Conservation (phyloP, 2,113 vertebrate species). For the Ceyx margarethae region DNA sequence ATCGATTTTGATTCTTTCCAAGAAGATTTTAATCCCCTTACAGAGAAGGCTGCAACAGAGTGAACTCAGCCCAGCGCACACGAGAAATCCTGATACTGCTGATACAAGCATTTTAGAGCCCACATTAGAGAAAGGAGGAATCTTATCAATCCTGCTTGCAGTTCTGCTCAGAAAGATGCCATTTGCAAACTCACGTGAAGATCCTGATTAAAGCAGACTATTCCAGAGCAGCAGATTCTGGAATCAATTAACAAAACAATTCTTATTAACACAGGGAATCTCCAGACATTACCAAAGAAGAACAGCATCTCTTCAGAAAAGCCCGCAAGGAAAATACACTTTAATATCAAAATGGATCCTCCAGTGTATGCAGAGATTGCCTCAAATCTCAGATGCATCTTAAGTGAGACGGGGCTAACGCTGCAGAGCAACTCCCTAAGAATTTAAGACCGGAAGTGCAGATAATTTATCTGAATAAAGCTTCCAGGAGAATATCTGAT, state of each 20-base stretch:
- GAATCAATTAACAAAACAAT: conserved; percentile 46
- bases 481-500: conserved; percentile 49
- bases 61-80: not conserved
- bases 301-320: conserved; percentile 21
- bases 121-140: not conserved
- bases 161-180: not conserved
- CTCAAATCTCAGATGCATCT: conserved; percentile 48
- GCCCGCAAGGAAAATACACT: not conserved
- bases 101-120: not conserved
- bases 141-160: not conserved
- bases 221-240: conserved; percentile 4
- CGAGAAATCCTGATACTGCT: not conserved
- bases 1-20: not conserved
- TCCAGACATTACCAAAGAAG: conserved; percentile 31
- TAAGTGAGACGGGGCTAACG: not conserved
- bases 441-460: conserved; percentile 62
- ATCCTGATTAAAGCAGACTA: conserved; percentile 3
- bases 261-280: conserved; percentile 40
- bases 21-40: not conserved
- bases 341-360: conserved; percentile 15
- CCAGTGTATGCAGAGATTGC: not conserved
- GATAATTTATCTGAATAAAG: conserved; percentile 57
- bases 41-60: not conserved
- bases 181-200: not conserved
- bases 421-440: conserved; percentile 41